phyloP scores from a whole-genome alignment of 2,888 invertebrate species.

The Yponomeuta sedellus region DNA sequence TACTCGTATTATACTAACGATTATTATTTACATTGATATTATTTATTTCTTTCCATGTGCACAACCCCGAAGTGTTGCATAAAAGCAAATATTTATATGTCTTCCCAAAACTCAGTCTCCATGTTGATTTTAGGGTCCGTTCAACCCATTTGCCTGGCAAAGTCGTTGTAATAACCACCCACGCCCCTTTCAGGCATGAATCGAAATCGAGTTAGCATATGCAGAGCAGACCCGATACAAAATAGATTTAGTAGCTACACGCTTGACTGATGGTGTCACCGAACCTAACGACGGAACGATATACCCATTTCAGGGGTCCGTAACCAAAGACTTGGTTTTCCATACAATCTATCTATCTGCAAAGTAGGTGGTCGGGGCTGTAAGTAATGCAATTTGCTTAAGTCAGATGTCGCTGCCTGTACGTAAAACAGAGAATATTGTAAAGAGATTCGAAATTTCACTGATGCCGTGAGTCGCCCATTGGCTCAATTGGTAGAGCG shows the following conservation, averaged over 20 bases:
- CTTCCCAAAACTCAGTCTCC: neutral
- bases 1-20: no score
- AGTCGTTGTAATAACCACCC: neutral
- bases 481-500: no score
- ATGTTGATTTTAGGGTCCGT: neutral
- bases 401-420: no score
- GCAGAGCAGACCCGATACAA: slow-evolving; percentile 27
- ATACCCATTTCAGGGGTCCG: slow-evolving; percentile 5
- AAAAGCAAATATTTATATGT: neutral
- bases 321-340: neutral
- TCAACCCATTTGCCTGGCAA: neutral
- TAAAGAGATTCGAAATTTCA: no score
- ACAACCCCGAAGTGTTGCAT: no score
- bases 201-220: slow-evolving; percentile 30
- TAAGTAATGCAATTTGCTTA: no score
- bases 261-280: slow-evolving; percentile 56
- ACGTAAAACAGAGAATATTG: no score
- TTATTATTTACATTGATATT: no score
- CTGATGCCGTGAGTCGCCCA: no score
- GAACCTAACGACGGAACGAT: slow-evolving; percentile 52
- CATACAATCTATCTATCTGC: neutral
- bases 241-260: slow-evolving; percentile 44
- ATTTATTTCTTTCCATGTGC: no score
- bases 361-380: no score
- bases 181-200: slow-evolving; percentile 22